Evolutionary conservation across 2,888 invertebrate species (phyloP).

Genomic region (Steinernema scapterisci): DNA sequence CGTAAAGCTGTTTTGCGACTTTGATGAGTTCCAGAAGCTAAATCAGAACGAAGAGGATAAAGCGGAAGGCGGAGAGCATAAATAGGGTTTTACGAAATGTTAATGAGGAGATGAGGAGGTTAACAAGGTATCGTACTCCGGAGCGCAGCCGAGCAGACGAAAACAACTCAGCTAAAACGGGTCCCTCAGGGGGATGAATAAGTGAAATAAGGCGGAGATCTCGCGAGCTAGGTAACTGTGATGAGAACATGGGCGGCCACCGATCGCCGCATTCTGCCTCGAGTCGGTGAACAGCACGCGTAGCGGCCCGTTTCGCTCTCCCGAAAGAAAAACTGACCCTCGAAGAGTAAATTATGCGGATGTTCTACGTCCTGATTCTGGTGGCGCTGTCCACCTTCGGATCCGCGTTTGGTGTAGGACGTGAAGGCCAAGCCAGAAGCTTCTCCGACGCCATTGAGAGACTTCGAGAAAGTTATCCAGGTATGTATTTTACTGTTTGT

Average conservation of each 20-base stretch:
- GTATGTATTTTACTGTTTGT: not conserved
- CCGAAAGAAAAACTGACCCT: not conserved
- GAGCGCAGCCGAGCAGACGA: not conserved
- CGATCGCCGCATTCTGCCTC: not conserved
- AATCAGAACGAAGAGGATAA: conserved; percentile 14
- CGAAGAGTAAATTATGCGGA: not conserved
- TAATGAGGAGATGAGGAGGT: not conserved
- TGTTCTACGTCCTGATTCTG: not conserved
- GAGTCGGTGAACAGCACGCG: too few species aligned
- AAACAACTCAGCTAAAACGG: conserved; percentile 6
- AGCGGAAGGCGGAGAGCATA: not conserved
- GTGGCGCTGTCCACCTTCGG: not conserved
- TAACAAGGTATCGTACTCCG: not conserved
- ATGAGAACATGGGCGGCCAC: not conserved
- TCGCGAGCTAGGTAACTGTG: conserved; percentile 11
- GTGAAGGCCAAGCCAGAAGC: not conserved
- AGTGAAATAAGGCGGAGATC: not conserved
- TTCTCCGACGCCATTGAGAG: not conserved
- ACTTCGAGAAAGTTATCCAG: conserved; percentile 12
- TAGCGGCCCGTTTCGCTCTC: not conserved
- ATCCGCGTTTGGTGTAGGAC: not conserved
- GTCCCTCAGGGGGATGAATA: not conserved
- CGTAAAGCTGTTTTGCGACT: conserved; percentile 54
- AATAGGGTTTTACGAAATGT: not conserved
- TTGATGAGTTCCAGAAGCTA: conserved; percentile 51